Evolutionary conservation across 2,113 vertebrate genomes (phyloP), one percentile per base, ranked within the genome.

Genomic region (Tetrax tetrax): DNA sequence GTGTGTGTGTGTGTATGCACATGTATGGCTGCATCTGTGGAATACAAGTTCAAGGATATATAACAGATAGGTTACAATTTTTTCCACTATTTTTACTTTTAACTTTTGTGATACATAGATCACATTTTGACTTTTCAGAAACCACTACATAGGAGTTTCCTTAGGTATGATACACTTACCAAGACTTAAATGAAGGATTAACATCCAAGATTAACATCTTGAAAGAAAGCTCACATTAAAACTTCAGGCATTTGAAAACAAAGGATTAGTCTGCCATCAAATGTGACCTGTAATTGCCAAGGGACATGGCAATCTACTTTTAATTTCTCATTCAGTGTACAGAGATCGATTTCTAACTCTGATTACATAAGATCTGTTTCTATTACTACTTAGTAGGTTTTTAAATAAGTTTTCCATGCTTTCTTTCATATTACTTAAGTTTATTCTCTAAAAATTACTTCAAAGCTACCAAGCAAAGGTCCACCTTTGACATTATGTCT

Each of bases 1-100:
- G 10, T 10, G 2, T 23, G 6, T 3, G 1, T 13, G 10, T 25
- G 19, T 33, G 2, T 56, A 56, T 3, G 4, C 4, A 25, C 7
- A 12, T 6, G 4, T 33, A 22, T 7, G 18, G 24, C 14, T 70
- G 5, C 37, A 57, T 28, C 24, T 53, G 17, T 59, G 15, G 14
- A 63, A 37, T 38, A n/a, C 5, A 23, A 38, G 4, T 35, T 80
- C 47, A 70, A 63, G 15, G 9, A 31, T 25, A 50, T 53, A 31
- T 48, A 63, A 53, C 20, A 69, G 38, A 47, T 4, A 41, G 5
- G 16, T 41, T 47, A 31, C 3, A 43, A 12, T 35, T 38, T 72
- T 21, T 38, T 51, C n/a, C 17, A 25, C 5, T 64, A 5, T 37
- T 70, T 54, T 51, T 76, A 17, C 12, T 78, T 76, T 35, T 15